A percentile compares a stretch with the other conserved stretches of the same genome.
Evolutionary conservation across 2,797 vertebrate species (phyloP).

Genomic region (Ptychobarbus kaznakovi): DNA sequence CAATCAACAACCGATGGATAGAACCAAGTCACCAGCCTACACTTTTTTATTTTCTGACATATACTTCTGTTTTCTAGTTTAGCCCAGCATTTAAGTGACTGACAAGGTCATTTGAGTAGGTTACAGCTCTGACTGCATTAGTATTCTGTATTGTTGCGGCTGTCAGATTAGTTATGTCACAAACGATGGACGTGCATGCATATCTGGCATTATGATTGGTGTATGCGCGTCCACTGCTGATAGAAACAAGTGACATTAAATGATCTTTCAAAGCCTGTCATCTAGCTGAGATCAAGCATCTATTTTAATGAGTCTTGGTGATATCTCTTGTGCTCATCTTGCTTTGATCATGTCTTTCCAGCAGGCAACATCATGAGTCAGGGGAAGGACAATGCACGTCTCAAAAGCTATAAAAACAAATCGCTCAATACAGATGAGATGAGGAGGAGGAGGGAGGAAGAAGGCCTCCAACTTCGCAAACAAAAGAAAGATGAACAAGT

Average conservation of each 20-base stretch:
- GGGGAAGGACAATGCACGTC: slow-evolving; percentile 95
- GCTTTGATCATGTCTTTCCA: slow-evolving; percentile 23
- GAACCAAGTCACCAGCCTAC: neutral
- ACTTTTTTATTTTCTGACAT: neutral
- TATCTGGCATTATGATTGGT: neutral
- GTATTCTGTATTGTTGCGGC: neutral
- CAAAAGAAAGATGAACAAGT: slow-evolving; percentile 98
- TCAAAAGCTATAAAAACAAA: slow-evolving; percentile 99
- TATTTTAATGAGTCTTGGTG: slow-evolving; percentile 8
- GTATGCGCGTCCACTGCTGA: neutral
- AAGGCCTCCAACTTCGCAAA: slow-evolving; percentile 95
- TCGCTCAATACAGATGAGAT: slow-evolving; percentile 97
- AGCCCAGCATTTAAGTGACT: neutral
- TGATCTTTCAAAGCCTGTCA: neutral
- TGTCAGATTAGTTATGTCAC: neutral
- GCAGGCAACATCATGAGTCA: slow-evolving; percentile 86
- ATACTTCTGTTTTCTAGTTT: neutral
- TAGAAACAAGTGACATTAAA: slow-evolving; percentile 7
- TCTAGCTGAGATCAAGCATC: neutral
- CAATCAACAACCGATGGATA: neutral
- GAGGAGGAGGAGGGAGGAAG: slow-evolving; percentile 95
- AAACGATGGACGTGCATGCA: neutral
- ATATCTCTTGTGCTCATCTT: neutral
- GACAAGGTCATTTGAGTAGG: no score
- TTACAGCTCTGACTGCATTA: neutral